Evolutionary conservation across 1,140 invertebrate species (phyloP), one percentile per base, ranked within the genome.

Genomic region (Luehdorfia chinensis): DNA sequence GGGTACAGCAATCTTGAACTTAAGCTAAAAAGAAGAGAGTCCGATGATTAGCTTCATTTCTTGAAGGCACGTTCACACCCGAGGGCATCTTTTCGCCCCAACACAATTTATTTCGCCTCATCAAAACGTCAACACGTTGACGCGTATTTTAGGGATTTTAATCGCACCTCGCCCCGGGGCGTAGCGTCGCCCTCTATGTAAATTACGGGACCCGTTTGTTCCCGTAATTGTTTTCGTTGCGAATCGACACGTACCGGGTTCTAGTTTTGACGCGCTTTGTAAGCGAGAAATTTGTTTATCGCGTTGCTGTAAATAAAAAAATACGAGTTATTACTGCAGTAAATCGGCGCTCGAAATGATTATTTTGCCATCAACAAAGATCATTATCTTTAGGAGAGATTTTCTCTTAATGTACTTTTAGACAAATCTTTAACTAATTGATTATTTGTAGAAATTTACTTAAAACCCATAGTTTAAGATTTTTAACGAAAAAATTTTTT

Each of bases 81-180:
- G 51, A 55, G 69, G 72, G 65, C 63, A 58, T 57, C 53, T 55
- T 62, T 48, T 51, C 63, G 44, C 62, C 61, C 59, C 50, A 54
- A 55, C 62, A 66, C 65, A 77, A 77, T 84, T 83, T 79, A 74
- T 79, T 79, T 79, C 71, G 67, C 73, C 76, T 84, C 79, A 80
- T 84, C 79, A 84, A 78, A 78, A 80, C 70, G 79, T 84, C 79
- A 84, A 80, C 79, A 80, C 75, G 73, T 63, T 77, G 76, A 74
- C 74, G 78, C 71, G 66, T 78, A 78, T 78, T 81, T 79, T 73
- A 63, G 79, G 75, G 74, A 69, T 76, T 80, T 80, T 84, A 78
- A 80, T 78, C 68, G 73, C 55, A 57, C 54, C 59, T 32, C 49
- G 50, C 68, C 53, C 37, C 50, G 37, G 65, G 39, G 39, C 39